phyloP scores from a whole-genome alignment of 2,797 vertebrate genomes.

The Stomatorhinus walkeri region DNA sequence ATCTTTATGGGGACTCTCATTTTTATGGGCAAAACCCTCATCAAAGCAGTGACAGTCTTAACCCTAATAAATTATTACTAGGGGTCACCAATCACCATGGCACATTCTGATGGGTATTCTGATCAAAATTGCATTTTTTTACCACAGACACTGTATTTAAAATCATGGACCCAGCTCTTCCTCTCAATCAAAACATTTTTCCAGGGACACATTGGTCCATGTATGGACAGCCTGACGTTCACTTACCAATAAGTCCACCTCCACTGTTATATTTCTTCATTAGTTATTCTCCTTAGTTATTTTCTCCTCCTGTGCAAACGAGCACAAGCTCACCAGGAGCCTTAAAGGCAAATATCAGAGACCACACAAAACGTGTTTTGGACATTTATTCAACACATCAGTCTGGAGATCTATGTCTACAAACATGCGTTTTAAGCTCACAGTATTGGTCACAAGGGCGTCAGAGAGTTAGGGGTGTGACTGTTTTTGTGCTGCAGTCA shows the following conservation, averaged over 20 bases:
- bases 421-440: constrained; percentile 17
- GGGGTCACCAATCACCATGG: background rate
- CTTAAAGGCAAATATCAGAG: background rate
- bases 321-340: background rate
- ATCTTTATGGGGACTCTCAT: background rate
- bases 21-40: background rate
- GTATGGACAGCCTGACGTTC: background rate
- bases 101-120: background rate
- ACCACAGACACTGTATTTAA: background rate
- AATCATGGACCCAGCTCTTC: background rate
- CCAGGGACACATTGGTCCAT: background rate
- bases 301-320: background rate
- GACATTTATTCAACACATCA: constrained; percentile 21
- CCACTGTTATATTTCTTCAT: background rate
- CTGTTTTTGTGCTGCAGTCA: background rate
- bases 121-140: background rate
- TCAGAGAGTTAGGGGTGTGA: background rate
- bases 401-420: background rate
- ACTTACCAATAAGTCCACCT: background rate
- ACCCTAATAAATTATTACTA: background rate
- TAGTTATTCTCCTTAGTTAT: background rate
- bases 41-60: background rate
- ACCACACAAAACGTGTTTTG: background rate
- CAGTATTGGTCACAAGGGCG: background rate
- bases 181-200: background rate